phyloP scores from a whole-genome alignment of 2,797 vertebrate genomes.

The Hephaestus fuliginosus region DNA sequence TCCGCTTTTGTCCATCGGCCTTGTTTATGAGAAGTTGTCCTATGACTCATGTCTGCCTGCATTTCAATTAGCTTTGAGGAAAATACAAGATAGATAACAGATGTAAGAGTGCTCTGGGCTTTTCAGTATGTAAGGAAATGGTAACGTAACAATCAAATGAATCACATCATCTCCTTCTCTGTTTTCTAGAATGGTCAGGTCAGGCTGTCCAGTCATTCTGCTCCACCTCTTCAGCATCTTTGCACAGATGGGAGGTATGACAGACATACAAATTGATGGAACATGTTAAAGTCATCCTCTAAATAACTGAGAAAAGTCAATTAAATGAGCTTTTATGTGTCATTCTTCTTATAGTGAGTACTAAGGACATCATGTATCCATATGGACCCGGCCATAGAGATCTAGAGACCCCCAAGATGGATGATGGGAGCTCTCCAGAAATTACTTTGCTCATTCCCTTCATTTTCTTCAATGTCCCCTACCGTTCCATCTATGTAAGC shows the following conservation, averaged over 20 bases:
- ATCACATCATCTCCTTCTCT: constrained; percentile 15
- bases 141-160: background rate
- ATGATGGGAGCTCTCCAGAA: constrained; percentile 97
- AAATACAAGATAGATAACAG: constrained; percentile 38
- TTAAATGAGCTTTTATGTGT: constrained; percentile 3
- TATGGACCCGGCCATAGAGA: constrained; percentile 92
- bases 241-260: constrained; percentile 86
- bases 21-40: constrained; percentile 62
- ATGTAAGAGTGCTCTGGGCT: constrained; percentile 8
- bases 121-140: background rate
- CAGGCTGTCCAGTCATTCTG: constrained; percentile 89
- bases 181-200: constrained; percentile 92
- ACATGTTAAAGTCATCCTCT: background rate
- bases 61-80: constrained; percentile 34
- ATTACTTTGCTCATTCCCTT: constrained; percentile 90
- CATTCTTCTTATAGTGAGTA: constrained; percentile 82
- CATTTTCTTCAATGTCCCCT: constrained; percentile 91
- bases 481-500: constrained; percentile 95
- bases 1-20: constrained; percentile 59
- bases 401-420: constrained; percentile 97
- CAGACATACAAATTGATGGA: background rate
- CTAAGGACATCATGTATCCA: constrained; percentile 92
- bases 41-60: constrained; percentile 63
- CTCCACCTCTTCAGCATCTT: constrained; percentile 90
- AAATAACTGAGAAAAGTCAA: background rate